Evolutionary conservation across 2,113 vertebrate species (phyloP).

Genomic region (Ondatra zibethicus): DNA sequence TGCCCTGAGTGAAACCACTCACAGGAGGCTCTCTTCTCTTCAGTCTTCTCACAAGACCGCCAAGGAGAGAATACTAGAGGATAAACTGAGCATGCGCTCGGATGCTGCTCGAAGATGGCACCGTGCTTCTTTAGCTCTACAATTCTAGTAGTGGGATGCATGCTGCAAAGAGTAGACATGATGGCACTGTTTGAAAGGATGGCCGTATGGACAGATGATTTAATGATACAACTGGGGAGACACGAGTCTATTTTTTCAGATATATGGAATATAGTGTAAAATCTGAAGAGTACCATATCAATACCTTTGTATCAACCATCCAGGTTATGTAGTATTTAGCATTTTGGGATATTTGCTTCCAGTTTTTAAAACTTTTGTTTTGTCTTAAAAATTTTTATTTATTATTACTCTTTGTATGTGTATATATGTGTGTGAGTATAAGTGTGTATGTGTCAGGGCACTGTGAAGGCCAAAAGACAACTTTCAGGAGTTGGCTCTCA

Average conservation of each 20-base stretch:
- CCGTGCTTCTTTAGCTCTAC: not conserved
- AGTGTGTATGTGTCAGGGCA: not conserved
- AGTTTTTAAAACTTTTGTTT: not conserved
- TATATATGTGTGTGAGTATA: not conserved
- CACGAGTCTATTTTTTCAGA: not conserved
- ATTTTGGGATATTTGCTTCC: conserved; percentile 50
- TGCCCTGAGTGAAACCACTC: not conserved
- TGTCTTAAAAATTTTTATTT: not conserved
- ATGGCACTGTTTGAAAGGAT: not conserved
- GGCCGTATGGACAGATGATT: not conserved
- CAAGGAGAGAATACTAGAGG: not conserved
- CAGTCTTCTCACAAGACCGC: not conserved
- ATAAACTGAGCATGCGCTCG: not conserved
- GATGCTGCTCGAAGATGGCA: not conserved
- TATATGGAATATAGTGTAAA: not conserved
- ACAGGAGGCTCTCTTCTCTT: not conserved
- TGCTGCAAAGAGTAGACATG: not conserved
- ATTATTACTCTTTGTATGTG: not conserved
- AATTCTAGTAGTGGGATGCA: not conserved
- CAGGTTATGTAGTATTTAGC: conserved; percentile 21
- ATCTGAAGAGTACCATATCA: not conserved
- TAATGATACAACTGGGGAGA: not conserved
- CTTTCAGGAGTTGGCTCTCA: not conserved
- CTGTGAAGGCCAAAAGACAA: not conserved
- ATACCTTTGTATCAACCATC: not conserved